Percentiles rank a stretch among this genome's conserved stretches.
Conservation (phyloP, 2,888 invertebrate genomes). For the Apantesis nais region DNA sequence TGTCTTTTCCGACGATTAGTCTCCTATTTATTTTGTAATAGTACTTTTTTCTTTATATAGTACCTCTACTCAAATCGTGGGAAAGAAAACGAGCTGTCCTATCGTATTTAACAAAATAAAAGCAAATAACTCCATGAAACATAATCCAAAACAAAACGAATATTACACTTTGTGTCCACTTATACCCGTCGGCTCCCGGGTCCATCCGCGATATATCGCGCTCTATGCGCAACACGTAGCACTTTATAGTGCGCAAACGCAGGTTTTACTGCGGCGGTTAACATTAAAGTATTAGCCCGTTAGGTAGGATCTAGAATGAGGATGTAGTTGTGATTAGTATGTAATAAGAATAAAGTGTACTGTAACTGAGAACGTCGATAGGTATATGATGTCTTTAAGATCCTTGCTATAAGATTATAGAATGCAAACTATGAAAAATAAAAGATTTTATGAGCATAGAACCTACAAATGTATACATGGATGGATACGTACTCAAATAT, state of each 20-base stretch:
- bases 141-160: conserved; percentile 33
- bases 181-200: conserved; percentile 39
- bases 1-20: not conserved
- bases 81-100: conserved; percentile 10
- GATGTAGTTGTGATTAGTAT: conserved; percentile 15
- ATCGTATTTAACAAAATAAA: conserved; percentile 17
- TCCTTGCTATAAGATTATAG: not conserved
- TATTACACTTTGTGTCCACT: conserved; percentile 27
- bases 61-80: not conserved
- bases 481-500: not conserved
- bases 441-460: not conserved
- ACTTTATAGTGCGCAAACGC: conserved; percentile 23
- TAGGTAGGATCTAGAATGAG: conserved; percentile 17
- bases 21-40: not conserved
- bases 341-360: conserved; percentile 1
- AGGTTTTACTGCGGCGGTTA: conserved; percentile 21
- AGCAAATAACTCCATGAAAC: conserved; percentile 35
- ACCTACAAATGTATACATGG: not conserved
- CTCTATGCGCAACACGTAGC: conserved; percentile 22
- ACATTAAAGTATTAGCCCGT: conserved; percentile 19
- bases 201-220: conserved; percentile 17
- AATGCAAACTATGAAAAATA: not conserved
- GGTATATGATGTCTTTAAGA: not conserved
- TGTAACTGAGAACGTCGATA: not conserved
- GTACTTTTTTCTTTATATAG: not conserved